A percentile compares a stretch with the other conserved stretches of the same genome.
phyloP scores from a whole-genome alignment of 2,797 vertebrate species.

The Corythornis leucogaster region DNA sequence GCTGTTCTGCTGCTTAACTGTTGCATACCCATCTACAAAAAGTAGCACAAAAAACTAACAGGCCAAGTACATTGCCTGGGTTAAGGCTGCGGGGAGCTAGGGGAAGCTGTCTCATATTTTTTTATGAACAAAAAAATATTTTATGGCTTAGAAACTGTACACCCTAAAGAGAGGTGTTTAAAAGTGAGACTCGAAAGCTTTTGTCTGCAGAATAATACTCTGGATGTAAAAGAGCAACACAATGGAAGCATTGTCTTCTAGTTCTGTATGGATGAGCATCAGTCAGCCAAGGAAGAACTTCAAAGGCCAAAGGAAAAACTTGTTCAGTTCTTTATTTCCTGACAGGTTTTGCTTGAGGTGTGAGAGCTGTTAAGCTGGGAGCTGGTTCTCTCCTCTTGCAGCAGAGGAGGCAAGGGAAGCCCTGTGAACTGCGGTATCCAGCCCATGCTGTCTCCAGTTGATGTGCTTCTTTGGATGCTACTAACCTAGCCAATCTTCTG shows the following conservation, averaged over 20 bases:
- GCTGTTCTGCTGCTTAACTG: neutral
- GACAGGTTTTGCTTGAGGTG: conserved; percentile 46
- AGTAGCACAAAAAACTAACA: neutral
- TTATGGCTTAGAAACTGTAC: conserved; percentile 18
- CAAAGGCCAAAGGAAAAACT: conserved; percentile 33
- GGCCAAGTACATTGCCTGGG: neutral
- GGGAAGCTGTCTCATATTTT: neutral
- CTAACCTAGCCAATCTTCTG: neutral
- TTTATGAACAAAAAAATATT: neutral
- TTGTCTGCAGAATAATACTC: conserved; percentile 46
- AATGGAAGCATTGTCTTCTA: conserved; percentile 54
- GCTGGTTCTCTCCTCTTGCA: neutral
- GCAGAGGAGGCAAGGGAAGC: neutral
- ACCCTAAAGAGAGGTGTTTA: conserved; percentile 44
- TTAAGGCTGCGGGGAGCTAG: too few relatives aligned
- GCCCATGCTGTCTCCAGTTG: neutral
- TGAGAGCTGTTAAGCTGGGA: neutral
- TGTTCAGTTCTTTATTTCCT: neutral
- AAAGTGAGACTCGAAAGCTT: conserved; percentile 16
- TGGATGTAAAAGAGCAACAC: conserved; percentile 19
- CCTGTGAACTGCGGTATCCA: neutral
- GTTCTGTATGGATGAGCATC: conserved; percentile 56
- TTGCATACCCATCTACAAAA: neutral
- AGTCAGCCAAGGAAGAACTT: conserved; percentile 58
- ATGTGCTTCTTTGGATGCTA: neutral